phyloP scores from a whole-genome alignment of 2,888 invertebrate genomes.

The Rotaria sp. region DNA sequence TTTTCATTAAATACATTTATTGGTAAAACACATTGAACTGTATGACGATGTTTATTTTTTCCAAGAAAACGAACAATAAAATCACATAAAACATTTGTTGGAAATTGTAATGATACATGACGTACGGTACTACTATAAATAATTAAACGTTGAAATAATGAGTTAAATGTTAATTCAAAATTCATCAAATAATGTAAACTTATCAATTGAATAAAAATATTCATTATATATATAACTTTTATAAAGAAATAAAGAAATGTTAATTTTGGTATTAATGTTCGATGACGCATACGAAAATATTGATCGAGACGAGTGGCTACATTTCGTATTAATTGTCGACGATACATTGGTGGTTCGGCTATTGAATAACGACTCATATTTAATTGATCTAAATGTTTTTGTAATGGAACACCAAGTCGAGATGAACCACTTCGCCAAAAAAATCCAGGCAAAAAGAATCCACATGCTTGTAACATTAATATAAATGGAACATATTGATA shows the following conservation, averaged over 20 bases:
- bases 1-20: constrained; percentile 41
- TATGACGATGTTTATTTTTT: constrained; percentile 35
- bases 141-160: constrained; percentile 9
- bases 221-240: constrained; percentile 32
- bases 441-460: constrained; percentile 32
- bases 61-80: constrained; percentile 39
- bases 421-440: not conserved
- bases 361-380: not conserved
- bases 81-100: constrained; percentile 38
- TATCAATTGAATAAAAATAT: constrained; percentile 36
- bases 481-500: constrained; percentile 41
- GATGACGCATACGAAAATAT: constrained; percentile 23
- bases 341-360: not conserved
- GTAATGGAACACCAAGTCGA: not conserved
- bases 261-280: not conserved
- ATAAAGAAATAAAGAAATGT: constrained; percentile 31
- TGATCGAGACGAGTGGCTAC: constrained; percentile 25
- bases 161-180: constrained; percentile 21
- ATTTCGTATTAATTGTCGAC: constrained; percentile 28
- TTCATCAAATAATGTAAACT: constrained; percentile 32
- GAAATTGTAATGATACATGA: constrained; percentile 33
- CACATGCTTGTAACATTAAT: constrained; percentile 31
- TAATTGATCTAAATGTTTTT: constrained; percentile 30
- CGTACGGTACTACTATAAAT: not conserved
- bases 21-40: constrained; percentile 40